Evolutionary conservation across 2,888 invertebrate species (phyloP).

Genomic region (Polydrusus pterygomalis): DNA sequence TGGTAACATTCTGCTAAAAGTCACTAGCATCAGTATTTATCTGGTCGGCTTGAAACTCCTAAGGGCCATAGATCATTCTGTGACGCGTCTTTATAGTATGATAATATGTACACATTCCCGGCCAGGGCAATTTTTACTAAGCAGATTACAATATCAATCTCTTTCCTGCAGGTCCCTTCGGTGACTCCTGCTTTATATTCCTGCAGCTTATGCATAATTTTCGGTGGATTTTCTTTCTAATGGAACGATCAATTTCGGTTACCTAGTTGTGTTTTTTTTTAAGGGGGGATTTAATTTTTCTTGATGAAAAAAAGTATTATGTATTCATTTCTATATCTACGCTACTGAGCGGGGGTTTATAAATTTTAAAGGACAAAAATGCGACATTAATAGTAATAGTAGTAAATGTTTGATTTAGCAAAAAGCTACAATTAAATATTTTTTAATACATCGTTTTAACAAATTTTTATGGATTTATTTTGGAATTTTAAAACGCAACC

Average conservation of each 20-base stretch:
- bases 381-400: too few relatives aligned
- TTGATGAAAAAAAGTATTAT: too few relatives aligned
- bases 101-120: constrained; percentile 73
- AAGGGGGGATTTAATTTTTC: neutral
- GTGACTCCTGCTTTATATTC: constrained; percentile 53
- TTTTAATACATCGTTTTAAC: too few relatives aligned
- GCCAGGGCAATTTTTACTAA: constrained; percentile 72
- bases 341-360: too few relatives aligned
- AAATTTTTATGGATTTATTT: too few relatives aligned
- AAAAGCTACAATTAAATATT: too few relatives aligned
- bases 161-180: constrained; percentile 60
- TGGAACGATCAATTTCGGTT: constrained; percentile 45
- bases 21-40: constrained; percentile 59
- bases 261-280: constrained; percentile 25
- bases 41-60: constrained; percentile 69
- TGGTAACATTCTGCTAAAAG: too few relatives aligned
- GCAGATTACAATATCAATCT: constrained; percentile 74
- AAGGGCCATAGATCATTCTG: constrained; percentile 71
- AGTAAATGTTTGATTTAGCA: too few relatives aligned
- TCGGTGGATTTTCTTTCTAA: constrained; percentile 48
- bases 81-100: constrained; percentile 74
- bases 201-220: constrained; percentile 56
- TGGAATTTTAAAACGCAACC: too few relatives aligned
- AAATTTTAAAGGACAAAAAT: too few relatives aligned
- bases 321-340: too few relatives aligned